Percentiles rank a stretch among this genome's conserved stretches.
Conservation (phyloP, 1,140 invertebrate species). For the Lordiphosa stackelbergi region DNA sequence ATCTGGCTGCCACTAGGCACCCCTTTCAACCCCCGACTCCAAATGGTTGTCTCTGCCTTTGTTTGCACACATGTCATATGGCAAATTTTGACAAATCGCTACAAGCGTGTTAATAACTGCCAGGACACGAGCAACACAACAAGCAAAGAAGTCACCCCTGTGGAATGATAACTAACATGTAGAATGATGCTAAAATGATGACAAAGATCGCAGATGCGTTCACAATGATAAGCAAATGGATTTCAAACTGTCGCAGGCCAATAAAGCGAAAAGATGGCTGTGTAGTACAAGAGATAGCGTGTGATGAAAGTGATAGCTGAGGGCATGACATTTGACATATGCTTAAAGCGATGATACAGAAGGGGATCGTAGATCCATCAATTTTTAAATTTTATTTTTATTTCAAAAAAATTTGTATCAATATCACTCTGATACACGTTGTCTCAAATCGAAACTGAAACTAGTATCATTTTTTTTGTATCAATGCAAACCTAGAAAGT, state of each 20-base stretch:
- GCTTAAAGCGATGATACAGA: too few species aligned
- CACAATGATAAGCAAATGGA: slow-evolving; percentile 35
- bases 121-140: slow-evolving; percentile 9
- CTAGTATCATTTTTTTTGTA: too few species aligned
- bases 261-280: slow-evolving; percentile 2
- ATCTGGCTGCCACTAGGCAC: slow-evolving; percentile 24
- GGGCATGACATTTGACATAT: slow-evolving; percentile 2
- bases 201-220: slow-evolving; percentile 37
- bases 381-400: too few species aligned
- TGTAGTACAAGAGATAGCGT: neutral
- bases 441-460: too few species aligned
- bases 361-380: too few species aligned
- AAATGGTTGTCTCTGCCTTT: slow-evolving; percentile 38
- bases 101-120: slow-evolving; percentile 67
- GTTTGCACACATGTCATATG: slow-evolving; percentile 72
- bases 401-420: too few species aligned
- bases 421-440: too few species aligned
- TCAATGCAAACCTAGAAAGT: too few species aligned
- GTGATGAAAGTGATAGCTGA: neutral
- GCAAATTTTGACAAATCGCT: slow-evolving; percentile 64
- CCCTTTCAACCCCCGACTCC: slow-evolving; percentile 36
- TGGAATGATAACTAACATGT: slow-evolving; percentile 12
- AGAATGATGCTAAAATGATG: slow-evolving; percentile 46
- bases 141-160: slow-evolving; percentile 36
- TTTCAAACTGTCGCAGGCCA: slow-evolving; percentile 13